Evolutionary conservation across 2,113 vertebrate species (phyloP), one percentile per base, ranked within the genome.

Genomic region (Phoenicopterus ruber): DNA sequence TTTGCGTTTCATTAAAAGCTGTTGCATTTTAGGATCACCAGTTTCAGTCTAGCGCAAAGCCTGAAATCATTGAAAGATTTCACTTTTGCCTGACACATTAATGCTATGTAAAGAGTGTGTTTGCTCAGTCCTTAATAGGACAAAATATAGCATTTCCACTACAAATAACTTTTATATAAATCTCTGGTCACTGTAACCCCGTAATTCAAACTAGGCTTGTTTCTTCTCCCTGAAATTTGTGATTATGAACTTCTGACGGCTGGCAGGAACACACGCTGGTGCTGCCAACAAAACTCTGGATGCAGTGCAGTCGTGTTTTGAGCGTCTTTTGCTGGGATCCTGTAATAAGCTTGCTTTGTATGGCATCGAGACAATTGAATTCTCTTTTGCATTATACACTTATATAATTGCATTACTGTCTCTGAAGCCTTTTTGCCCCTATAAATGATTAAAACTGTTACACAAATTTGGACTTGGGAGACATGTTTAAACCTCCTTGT

Each of bases 281-380:
- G 49, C 95, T 96, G 97, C 97, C 98, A 98, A 93, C 9, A 63
- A 47, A 90, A 85, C 31, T 79, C 88, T 74, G 80, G 71, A 88
- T 31, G 24, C 34, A 10, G 46, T 18, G 34, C 57, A 88, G 32
- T 93, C 25, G 1, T 81, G 74, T 44, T 52, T 49, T 69, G 65
- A 93, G 91, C 40, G 15, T 95, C 63, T 19, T 92, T 86, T 78
- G 34, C 85, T 86, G 82, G 32, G 81, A 78, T 94, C 81, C 74
- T 79, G 67, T 83, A 72, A 93, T 78, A 96, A 90, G n/a, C 78
- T 98, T 94, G 69, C 97, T 96, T 98, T 98, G 80, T 98, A 98
- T 84, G 96, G 97, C 88, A 52, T 92, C 17, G 52, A 74, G 94
- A 88, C 85, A 82, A 86, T 34, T 50, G 90, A 82, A 82, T 80